Conservation (phyloP, 2,888 invertebrate species). For the Andrena praecox region DNA sequence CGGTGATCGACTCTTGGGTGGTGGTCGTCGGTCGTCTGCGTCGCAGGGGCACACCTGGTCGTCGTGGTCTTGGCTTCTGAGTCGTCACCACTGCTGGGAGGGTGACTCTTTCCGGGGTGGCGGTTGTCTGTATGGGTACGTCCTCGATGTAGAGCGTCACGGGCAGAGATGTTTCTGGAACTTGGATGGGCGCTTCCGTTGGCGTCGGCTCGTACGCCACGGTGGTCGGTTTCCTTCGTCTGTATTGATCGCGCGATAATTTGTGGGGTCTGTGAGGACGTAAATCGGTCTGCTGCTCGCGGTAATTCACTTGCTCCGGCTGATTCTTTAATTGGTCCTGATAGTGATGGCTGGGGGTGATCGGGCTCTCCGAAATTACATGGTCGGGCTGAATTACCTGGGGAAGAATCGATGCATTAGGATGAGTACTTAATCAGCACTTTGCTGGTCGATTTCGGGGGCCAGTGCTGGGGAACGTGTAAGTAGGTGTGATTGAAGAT, state of each 20-base stretch:
- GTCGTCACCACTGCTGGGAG: constrained; percentile 34
- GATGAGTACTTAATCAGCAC: neutral
- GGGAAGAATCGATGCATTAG: neutral
- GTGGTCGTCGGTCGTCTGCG: constrained; percentile 76
- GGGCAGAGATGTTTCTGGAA: constrained; percentile 67
- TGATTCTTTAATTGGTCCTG: constrained; percentile 54
- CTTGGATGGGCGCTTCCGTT: constrained; percentile 66
- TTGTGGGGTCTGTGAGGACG: constrained; percentile 72
- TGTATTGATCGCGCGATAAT: constrained; percentile 71
- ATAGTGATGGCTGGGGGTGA: constrained; percentile 37
- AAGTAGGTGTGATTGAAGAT: no score
- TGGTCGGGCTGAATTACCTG: constrained; percentile 46
- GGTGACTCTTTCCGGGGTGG: constrained; percentile 67
- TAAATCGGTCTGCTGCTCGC: constrained; percentile 63
- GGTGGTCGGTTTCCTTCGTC: constrained; percentile 74
- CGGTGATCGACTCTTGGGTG: constrained; percentile 65
- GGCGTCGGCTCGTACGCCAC: constrained; percentile 60
- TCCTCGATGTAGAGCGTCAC: constrained; percentile 65
- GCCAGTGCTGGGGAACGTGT: no score
- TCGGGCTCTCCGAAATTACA: constrained; percentile 42
- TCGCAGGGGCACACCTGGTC: constrained; percentile 72
- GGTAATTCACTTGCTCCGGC: constrained; percentile 56
- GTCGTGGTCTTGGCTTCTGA: constrained; percentile 72
- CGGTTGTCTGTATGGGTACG: constrained; percentile 74
- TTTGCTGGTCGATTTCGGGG: no score